Conservation (phyloP, 2,888 invertebrate species). For the Drosophila fungiperda region DNA sequence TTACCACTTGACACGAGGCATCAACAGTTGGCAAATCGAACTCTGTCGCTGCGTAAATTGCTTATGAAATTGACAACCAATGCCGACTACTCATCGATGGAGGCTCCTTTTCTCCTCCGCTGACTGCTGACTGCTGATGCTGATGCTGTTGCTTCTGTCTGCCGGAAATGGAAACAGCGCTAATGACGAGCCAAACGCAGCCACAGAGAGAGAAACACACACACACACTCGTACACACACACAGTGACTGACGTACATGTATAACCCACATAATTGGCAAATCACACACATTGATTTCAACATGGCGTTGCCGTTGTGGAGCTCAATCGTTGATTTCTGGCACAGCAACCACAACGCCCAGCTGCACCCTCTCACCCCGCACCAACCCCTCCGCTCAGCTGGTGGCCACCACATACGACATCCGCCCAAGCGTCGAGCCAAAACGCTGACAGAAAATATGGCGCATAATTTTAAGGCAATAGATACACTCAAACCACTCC, state of each 20-base stretch:
- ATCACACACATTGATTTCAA: slow-evolving; percentile 80
- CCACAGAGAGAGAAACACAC: slow-evolving; percentile 19
- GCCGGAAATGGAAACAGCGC: slow-evolving; percentile 81
- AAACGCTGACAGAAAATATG: slow-evolving; percentile 68
- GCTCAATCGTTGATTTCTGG: slow-evolving; percentile 78
- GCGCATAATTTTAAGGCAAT: slow-evolving; percentile 80
- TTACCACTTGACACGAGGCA: slow-evolving; percentile 42
- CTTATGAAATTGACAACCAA: slow-evolving; percentile 80
- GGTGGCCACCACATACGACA: slow-evolving; percentile 58
- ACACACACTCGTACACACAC: slow-evolving; percentile 12
- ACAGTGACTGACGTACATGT: slow-evolving; percentile 32
- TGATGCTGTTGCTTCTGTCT: slow-evolving; percentile 60
- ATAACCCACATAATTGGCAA: slow-evolving; percentile 81
- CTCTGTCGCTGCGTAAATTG: slow-evolving; percentile 75
- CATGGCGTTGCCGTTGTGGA: slow-evolving; percentile 65
- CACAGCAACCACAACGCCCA: slow-evolving; percentile 51
- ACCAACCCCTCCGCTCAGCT: neutral
- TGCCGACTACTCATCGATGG: slow-evolving; percentile 47
- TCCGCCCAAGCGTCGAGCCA: slow-evolving; percentile 51
- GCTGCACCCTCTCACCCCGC: neutral
- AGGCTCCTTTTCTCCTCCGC: neutral
- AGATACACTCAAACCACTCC: slow-evolving; percentile 52
- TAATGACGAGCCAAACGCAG: slow-evolving; percentile 75
- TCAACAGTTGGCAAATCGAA: slow-evolving; percentile 81
- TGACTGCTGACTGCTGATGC: neutral